Evolutionary conservation across 2,888 invertebrate genomes (phyloP).

Genomic region (Papilio demoleus): DNA sequence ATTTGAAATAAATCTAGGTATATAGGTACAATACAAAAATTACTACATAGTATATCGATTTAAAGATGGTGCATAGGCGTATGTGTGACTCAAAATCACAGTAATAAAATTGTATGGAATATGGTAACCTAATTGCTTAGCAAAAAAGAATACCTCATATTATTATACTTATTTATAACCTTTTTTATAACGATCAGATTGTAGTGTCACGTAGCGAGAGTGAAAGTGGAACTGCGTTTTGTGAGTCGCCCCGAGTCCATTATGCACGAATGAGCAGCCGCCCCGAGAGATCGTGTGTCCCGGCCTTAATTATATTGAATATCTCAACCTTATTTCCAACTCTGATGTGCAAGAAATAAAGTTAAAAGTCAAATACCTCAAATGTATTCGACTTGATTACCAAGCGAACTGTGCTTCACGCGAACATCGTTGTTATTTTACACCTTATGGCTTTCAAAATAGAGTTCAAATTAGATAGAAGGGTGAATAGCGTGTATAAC

Average conservation of each 20-base stretch:
- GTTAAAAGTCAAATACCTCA: conserved; percentile 54
- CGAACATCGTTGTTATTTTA: conserved; percentile 45
- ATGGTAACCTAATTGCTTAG: neutral
- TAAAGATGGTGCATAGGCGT: too few relatives aligned
- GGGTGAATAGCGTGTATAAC: conserved; percentile 46
- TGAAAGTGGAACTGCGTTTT: conserved; percentile 81
- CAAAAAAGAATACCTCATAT: neutral
- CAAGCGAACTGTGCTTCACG: conserved; percentile 55
- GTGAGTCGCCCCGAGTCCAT: conserved; percentile 79
- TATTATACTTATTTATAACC: neutral
- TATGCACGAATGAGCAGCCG: conserved; percentile 82
- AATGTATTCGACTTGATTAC: conserved; percentile 53
- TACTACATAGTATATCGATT: too few relatives aligned
- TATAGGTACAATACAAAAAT: neutral
- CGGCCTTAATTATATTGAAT: conserved; percentile 69
- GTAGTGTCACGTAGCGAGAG: conserved; percentile 69
- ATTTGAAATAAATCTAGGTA: neutral
- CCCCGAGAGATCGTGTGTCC: conserved; percentile 81
- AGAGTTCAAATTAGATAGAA: conserved; percentile 48
- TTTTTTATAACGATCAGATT: conserved; percentile 27
- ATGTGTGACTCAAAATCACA: neutral
- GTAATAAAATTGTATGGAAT: conserved; percentile 43
- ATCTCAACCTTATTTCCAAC: conserved; percentile 47
- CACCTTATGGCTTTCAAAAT: conserved; percentile 35
- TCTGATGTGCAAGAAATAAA: conserved; percentile 50